Percentiles rank a stretch among this genome's conserved stretches.
phyloP scores from a whole-genome alignment of 2,113 vertebrate genomes.

The zebrafish (Danio rerio) region GRCz12tu NC_133193.1:19632501-19633000 shows the following conservation, averaged over 20 bases:
- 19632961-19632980: too few species aligned
- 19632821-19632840: too few species aligned
- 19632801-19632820: neutral
- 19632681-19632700: slow-evolving; percentile 44
- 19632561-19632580: slow-evolving; percentile 72
- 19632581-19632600: slow-evolving; percentile 75
- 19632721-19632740: neutral
- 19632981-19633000: too few species aligned
- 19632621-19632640: slow-evolving; percentile 44
- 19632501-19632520: slow-evolving; percentile 59
- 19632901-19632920: too few species aligned
- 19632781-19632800: neutral
- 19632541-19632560: slow-evolving; percentile 67
- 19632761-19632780: neutral
- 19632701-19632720: slow-evolving; percentile 44
- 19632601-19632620: slow-evolving; percentile 49
- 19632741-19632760: neutral
- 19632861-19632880: too few species aligned
- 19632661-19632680: neutral
- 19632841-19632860: too few species aligned
- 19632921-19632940: too few species aligned
- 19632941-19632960: too few species aligned
- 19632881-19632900: too few species aligned
- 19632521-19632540: slow-evolving; percentile 56
- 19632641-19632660: slow-evolving; percentile 8